Evolutionary conservation across 1,140 invertebrate species (phyloP), one percentile per base, ranked within the genome.

Genomic region (Hyposmocoma kahamanoa): DNA sequence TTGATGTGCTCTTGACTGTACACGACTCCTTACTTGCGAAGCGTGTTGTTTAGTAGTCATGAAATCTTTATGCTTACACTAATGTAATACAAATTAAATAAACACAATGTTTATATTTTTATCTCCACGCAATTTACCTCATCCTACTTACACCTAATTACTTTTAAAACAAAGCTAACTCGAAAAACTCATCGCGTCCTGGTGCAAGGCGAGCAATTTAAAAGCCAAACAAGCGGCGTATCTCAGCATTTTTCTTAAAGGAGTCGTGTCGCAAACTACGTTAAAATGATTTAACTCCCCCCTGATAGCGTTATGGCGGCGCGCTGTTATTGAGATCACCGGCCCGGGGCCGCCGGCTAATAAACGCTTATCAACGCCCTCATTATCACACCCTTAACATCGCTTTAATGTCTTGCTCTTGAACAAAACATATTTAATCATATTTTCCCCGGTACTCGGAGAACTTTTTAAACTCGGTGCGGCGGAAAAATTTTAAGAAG

Each of bases 361-460:
- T 84, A 83, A 84, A 84, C 71, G 81, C 79, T 84, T 84, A 83
- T 84, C 79, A 80, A 76, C 73, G 71, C 71, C 64, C 79, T 80
- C 74, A 84, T 84, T 84, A 84, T 84, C 81, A 81, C 79, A 83
- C 81, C 81, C 81, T 84, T 84, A 83, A 82, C 81, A 81, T 84
- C 81, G 71, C 81, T 83, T 84, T 84, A 84, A 84, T 84, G 81
- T 84, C 75, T 80, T 78, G 74, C 75, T 81, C 72, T 81, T 81
- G 79, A 84, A 83, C 81, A 84, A 83, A 83, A 84, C 81, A 84
- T 84, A 84, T 84, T 84, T 84, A 84, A 84, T 84, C 81, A 76
- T 75, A 80, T 83, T 84, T 84, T 80, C 82, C 70, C 63, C 65
- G 59, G 44, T 42, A 50, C 42, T 42, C 51, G 44, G 61, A 54